Conservation (phyloP, 2,888 invertebrate species). For the Scelioninae gen. 1 region DNA sequence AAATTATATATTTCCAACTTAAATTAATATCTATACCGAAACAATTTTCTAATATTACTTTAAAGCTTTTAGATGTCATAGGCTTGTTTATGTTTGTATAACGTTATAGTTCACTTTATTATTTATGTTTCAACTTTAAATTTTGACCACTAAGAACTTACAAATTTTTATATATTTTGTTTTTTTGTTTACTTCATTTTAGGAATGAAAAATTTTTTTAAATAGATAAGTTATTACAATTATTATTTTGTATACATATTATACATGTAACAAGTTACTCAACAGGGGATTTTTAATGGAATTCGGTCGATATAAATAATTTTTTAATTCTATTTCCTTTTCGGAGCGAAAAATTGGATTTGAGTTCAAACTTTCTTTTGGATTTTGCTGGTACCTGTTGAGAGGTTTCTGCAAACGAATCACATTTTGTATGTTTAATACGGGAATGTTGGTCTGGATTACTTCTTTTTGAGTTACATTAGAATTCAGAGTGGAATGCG, state of each 20-base stretch:
- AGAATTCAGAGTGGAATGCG: not conserved
- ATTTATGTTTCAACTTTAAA: too few relatives aligned
- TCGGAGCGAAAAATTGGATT: conserved; percentile 10
- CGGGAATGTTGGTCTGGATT: not conserved
- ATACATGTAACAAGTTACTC: conserved; percentile 1
- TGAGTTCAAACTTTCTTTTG: not conserved
- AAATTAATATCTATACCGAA: too few relatives aligned
- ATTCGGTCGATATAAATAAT: conserved; percentile 17
- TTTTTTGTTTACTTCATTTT: too few relatives aligned
- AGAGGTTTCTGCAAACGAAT: not conserved
- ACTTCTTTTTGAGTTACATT: conserved; percentile 5
- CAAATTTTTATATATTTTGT: too few relatives aligned
- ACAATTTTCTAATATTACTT: too few relatives aligned
- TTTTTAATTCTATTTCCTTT: not conserved
- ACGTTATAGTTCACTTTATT: too few relatives aligned
- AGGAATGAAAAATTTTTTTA: too few relatives aligned
- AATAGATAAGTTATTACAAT: not conserved
- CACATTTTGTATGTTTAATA: conserved; percentile 16
- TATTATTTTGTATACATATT: not conserved
- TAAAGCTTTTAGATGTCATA: too few relatives aligned
- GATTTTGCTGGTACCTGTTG: conserved; percentile 6
- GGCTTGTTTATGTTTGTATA: too few relatives aligned
- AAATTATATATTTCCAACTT: too few relatives aligned
- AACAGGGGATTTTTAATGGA: conserved; percentile 3
- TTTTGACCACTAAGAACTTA: too few relatives aligned